These are phyloP conservation scores for Ecdyonurus torrentis DNA, from an alignment of 2,888 invertebrate genomes.

Conservation along the genomic window DNA sequence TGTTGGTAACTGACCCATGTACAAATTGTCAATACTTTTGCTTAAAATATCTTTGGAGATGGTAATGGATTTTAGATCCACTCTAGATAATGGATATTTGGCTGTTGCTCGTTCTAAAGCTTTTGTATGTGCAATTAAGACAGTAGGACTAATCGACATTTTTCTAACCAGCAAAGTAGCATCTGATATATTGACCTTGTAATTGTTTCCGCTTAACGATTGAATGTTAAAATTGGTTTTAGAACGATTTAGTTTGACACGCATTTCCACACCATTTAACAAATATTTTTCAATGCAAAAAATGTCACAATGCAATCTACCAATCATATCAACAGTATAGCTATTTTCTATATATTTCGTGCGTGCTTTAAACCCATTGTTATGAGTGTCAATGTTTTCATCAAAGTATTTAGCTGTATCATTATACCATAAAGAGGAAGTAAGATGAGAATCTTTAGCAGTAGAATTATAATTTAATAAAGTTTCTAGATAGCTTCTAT, in stretches of 20 bases:
- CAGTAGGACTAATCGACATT: not conserved
- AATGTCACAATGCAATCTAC: not conserved
- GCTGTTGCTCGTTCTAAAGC: not conserved
- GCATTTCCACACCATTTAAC: not conserved
- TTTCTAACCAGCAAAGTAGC: not conserved
- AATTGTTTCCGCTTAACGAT: not conserved
- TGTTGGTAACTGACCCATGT: not conserved
- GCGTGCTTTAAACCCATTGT: not conserved
- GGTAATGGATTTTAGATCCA: not conserved
- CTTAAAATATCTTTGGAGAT: not conserved
- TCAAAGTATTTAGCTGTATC: no score
- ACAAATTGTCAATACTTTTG: not conserved
- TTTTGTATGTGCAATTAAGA: not conserved
- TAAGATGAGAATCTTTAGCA: no score
- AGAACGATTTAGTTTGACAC: not conserved
- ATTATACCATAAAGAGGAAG: no score
- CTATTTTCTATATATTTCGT: not conserved
- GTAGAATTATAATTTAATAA: no score
- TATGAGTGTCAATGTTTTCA: no score
- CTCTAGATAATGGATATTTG: not conserved
- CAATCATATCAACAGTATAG: not conserved
- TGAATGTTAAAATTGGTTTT: not conserved
- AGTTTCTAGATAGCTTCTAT: no score
- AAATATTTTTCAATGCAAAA: not conserved
- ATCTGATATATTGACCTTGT: not conserved